Base-by-base conservation (phyloP, 2,888 invertebrate species). In the Drosophila formosana region DNA sequence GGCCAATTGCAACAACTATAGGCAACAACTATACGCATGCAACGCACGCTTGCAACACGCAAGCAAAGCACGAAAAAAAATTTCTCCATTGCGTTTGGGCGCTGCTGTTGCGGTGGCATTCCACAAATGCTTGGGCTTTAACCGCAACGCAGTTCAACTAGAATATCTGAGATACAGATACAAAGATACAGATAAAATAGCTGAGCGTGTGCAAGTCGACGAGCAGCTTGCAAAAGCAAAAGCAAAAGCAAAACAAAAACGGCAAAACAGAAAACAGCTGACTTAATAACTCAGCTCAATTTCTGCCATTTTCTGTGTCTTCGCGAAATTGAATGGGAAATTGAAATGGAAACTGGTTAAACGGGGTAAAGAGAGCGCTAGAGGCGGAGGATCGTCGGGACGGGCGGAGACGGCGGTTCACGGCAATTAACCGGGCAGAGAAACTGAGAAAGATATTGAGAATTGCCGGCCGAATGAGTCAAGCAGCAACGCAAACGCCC, bases 181-280 rank as follows among this genome's bases (percentile, higher is more conserved):
- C 41, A 50, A 39, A 62, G 28, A 57, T 57, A 50, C 32, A 57
- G 74, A 57, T 66, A 71, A 66, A 66, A 30, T 75, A 53, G 23
- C 45, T 56, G 49, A 43, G 30, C 56, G 43, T 45, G 39, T 28
- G 49, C 30, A 67, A 57, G 52, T 18, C 58, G 32, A 32, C 28
- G 28, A 28, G 28, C 28, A 5, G 28, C 18, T 18, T 18, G 18
- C 18, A 18, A 18, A 28, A 28, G 28, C 28, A 56, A 34, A 34
- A 34, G 52, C 60, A 25, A 49, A 49, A 50, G 28, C 76, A 76
- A 78, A 70, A 74, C 72, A 75, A 68, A 77, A 30, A 7, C 30
- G 2, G 30, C 30, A 30, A 78, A 83, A 85, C 84, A 87, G 49
- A 66, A 80, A 87, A 82, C 85, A 87, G 85, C 85, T 85, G 85